Evolutionary conservation across 2,113 vertebrate species (phyloP).

Genomic region (Sander vitreus): DNA sequence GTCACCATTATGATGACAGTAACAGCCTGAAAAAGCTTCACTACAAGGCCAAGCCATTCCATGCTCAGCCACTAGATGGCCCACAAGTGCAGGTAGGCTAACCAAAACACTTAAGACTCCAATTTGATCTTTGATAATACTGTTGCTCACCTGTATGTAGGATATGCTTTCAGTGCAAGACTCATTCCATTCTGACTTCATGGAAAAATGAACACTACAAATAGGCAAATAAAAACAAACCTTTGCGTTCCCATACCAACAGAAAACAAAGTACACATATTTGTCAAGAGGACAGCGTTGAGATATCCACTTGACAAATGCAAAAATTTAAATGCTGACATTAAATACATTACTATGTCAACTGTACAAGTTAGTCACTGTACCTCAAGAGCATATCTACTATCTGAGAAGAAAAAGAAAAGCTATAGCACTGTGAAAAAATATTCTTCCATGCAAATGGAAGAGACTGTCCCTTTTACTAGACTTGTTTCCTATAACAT

Average conservation of each 20-base stretch:
- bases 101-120: conserved; percentile 64
- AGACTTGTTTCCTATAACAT: conserved; percentile 79
- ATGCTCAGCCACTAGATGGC: conserved; percentile 74
- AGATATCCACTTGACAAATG: conserved; percentile 61
- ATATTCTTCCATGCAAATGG: conserved; percentile 77
- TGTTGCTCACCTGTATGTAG: conserved; percentile 78
- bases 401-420: conserved; percentile 69
- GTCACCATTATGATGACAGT: conserved; percentile 60
- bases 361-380: conserved; percentile 82
- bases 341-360: conserved; percentile 81
- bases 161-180: conserved; percentile 87
- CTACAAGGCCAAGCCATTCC: conserved; percentile 58
- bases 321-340: conserved; percentile 65
- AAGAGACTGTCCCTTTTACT: conserved; percentile 83
- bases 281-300: conserved; percentile 59
- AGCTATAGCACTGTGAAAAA: conserved; percentile 78
- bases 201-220: conserved; percentile 55
- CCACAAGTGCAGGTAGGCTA: conserved; percentile 60
- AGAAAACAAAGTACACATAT: conserved; percentile 66
- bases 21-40: conserved; percentile 70
- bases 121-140: conserved; percentile 85
- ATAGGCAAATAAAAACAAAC: conserved; percentile 65
- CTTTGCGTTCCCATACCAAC: conserved; percentile 54
- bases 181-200: conserved; percentile 72
- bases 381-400: conserved; percentile 79